Conservation (phyloP, 1,140 invertebrate species). For the Heliothis subflexa region DNA sequence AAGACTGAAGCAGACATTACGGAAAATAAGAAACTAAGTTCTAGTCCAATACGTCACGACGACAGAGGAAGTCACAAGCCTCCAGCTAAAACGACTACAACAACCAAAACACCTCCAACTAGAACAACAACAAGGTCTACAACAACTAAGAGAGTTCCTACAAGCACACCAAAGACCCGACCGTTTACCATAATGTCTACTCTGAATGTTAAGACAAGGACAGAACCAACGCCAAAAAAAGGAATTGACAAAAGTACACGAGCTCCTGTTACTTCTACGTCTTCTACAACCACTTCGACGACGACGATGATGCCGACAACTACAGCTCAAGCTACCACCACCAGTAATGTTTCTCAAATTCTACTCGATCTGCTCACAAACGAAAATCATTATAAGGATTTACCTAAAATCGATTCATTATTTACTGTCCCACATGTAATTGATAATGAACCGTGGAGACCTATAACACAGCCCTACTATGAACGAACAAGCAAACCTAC, state of each 20-base stretch:
- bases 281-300: conserved; percentile 55
- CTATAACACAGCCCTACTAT: conserved; percentile 83
- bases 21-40: conserved; percentile 86
- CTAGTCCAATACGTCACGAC: conserved; percentile 67
- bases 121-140: conserved; percentile 76
- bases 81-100: conserved; percentile 71
- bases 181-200: conserved; percentile 84
- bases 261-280: conserved; percentile 59
- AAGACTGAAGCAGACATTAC: conserved; percentile 88
- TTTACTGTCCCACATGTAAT: conserved; percentile 84
- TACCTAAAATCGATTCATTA: conserved; percentile 84
- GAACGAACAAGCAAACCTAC: conserved; percentile 72
- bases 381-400: conserved; percentile 82
- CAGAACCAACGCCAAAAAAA: conserved; percentile 67
- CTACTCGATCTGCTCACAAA: conserved; percentile 76
- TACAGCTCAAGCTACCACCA: conserved; percentile 65
- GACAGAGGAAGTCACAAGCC: conserved; percentile 81
- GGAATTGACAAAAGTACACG: conserved; percentile 83
- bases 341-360: conserved; percentile 80
- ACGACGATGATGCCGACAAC: conserved; percentile 59
- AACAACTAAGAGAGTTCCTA: conserved; percentile 65
- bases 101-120: conserved; percentile 74
- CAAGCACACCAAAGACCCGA: conserved; percentile 68
- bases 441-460: conserved; percentile 87
- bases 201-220: conserved; percentile 79